These are phyloP conservation scores for Hydrochoerus hydrochaeris DNA, from an alignment of 2,113 vertebrate species.

Conservation along the genomic window DNA sequence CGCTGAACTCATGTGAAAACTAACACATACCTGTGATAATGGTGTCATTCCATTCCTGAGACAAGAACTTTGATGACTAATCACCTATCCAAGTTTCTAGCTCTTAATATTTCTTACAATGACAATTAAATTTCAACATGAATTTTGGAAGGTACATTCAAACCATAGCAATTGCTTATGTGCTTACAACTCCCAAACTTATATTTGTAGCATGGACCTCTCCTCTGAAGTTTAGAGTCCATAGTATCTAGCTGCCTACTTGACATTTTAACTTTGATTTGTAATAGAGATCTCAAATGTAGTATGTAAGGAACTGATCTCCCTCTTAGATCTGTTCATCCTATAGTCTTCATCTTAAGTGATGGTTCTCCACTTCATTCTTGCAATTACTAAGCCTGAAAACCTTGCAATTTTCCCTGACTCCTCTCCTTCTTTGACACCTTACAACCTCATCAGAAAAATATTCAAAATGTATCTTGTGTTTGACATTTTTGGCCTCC, in stretches of 20 bases:
- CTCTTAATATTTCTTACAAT: not conserved
- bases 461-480: not conserved
- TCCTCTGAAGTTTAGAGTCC: not conserved
- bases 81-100: not conserved
- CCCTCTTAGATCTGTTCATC: not conserved
- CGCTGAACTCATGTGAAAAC: not conserved
- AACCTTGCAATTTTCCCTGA: not conserved
- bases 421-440: not conserved
- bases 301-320: not conserved
- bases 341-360: not conserved
- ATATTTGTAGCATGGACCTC: not conserved
- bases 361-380: not conserved
- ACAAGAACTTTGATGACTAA: not conserved
- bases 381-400: not conserved
- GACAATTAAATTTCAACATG: not conserved
- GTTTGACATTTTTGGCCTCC: not conserved
- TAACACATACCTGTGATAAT: not conserved
- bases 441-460: not conserved
- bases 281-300: not conserved
- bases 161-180: not conserved
- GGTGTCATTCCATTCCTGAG: no score
- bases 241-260: not conserved
- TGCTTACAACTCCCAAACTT: not conserved
- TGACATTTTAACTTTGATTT: not conserved
- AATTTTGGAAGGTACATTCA: not conserved